Evolutionary conservation across 2,888 invertebrate species (phyloP).

Genomic region (Sussaba pulchella): DNA sequence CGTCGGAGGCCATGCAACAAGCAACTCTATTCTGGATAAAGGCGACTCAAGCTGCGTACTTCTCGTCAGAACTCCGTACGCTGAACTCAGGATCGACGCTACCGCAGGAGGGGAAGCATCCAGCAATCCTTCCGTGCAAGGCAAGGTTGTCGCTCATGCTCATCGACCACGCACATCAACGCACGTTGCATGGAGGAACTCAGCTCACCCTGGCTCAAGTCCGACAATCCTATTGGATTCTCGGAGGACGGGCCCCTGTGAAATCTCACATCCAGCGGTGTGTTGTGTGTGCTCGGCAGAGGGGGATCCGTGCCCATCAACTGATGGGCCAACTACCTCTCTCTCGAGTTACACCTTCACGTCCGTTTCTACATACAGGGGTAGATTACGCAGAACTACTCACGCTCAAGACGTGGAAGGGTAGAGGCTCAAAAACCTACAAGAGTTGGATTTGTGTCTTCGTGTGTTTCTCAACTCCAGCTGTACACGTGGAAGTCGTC

Average conservation of each 20-base stretch:
- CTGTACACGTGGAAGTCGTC: not conserved
- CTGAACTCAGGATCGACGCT: not conserved
- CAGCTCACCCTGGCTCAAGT: conserved; percentile 25
- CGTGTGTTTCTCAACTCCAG: no score
- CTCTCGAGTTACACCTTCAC: no score
- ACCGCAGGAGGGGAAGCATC: conserved; percentile 33
- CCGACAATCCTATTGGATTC: conserved; percentile 47
- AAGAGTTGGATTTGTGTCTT: conserved; percentile 9
- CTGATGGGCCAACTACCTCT: no score
- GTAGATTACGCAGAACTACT: conserved; percentile 40
- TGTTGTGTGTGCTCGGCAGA: no score
- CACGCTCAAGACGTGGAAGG: not conserved
- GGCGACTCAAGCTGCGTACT: not conserved
- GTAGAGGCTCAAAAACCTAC: conserved; percentile 12
- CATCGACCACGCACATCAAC: conserved; percentile 10
- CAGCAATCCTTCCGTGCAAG: conserved; percentile 32
- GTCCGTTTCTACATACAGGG: no score
- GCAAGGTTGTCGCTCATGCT: conserved; percentile 17
- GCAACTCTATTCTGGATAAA: conserved; percentile 18
- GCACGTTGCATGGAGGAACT: conserved; percentile 21
- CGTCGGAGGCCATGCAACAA: not conserved
- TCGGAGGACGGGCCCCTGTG: conserved; percentile 51
- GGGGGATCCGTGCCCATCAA: no score
- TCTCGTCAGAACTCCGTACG: not conserved
- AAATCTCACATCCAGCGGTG: no score